These are phyloP conservation scores for Musca domestica DNA, from an alignment of 1,140 invertebrate genomes.

Conservation along the genomic window DNA sequence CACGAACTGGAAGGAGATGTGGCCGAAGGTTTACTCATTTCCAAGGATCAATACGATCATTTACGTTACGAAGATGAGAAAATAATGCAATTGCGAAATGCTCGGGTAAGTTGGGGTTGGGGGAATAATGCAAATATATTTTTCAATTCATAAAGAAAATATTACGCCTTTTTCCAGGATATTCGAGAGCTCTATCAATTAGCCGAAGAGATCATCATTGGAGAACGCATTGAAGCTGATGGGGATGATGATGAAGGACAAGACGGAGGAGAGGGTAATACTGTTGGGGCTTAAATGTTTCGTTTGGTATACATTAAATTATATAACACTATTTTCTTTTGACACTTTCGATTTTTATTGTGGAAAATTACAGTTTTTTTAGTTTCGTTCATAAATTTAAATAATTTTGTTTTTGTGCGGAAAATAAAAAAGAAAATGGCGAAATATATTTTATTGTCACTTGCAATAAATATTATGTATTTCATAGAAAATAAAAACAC, in stretches of 20 bases:
- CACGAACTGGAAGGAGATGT: slow-evolving; percentile 49
- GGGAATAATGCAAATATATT: not conserved
- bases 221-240: slow-evolving; percentile 36
- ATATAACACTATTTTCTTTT: too few relatives aligned
- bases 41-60: slow-evolving; percentile 46
- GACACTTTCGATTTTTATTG: too few relatives aligned
- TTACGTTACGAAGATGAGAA: slow-evolving; percentile 48
- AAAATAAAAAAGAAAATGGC: too few relatives aligned
- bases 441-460: too few relatives aligned
- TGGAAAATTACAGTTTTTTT: too few relatives aligned
- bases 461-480: too few relatives aligned
- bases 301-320: too few relatives aligned
- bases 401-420: too few relatives aligned
- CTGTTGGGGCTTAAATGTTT: too few relatives aligned
- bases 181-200: slow-evolving; percentile 47
- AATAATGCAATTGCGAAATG: slow-evolving; percentile 42
- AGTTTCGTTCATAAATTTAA: too few relatives aligned
- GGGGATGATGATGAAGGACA: slow-evolving; percentile 31
- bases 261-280: slow-evolving; percentile 23
- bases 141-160: not conserved
- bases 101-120: slow-evolving; percentile 32
- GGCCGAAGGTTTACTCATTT: slow-evolving; percentile 41
- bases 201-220: slow-evolving; percentile 49
- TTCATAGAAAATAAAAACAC: too few relatives aligned
- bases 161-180: slow-evolving; percentile 30